These are phyloP conservation scores for Brotula barbata DNA, from an alignment of 2,797 vertebrate species.

Conservation along the genomic window DNA sequence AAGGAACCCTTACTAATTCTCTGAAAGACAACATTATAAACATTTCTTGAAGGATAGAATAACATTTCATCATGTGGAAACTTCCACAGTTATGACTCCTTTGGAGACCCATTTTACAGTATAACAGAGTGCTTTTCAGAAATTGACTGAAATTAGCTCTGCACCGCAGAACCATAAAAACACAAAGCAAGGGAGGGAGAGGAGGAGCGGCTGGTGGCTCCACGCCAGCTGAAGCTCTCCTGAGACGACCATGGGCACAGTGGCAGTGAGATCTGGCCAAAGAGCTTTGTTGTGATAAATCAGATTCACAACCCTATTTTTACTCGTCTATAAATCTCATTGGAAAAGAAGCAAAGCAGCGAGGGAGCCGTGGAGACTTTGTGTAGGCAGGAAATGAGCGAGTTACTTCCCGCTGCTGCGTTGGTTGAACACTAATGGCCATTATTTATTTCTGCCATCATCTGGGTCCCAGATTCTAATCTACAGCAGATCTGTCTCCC, in stretches of 20 bases:
- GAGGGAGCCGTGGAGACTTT: constrained; percentile 25
- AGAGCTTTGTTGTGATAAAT: constrained; percentile 74
- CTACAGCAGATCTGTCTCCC: constrained; percentile 60
- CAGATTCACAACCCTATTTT: constrained; percentile 74
- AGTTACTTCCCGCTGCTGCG: constrained; percentile 53
- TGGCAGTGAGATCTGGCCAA: constrained; percentile 62
- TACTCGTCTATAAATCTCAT: constrained; percentile 73
- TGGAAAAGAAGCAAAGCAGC: constrained; percentile 35
- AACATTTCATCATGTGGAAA: constrained; percentile 60
- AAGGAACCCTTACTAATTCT: too few species aligned
- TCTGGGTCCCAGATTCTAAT: constrained; percentile 61
- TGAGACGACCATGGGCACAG: constrained; percentile 53
- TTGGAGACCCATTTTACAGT: constrained; percentile 59
- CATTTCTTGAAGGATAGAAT: constrained; percentile 33
- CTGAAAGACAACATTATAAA: constrained; percentile 22
- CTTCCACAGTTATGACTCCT: constrained; percentile 46
- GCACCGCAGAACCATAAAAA: constrained; percentile 63
- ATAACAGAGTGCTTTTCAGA: constrained; percentile 65
- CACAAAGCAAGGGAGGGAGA: constrained; percentile 12
- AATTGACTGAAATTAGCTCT: constrained; percentile 68
- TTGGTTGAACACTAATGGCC: constrained; percentile 72
- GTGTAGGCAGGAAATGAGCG: constrained; percentile 60
- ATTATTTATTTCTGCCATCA: constrained; percentile 78
- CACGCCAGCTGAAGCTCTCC: constrained; percentile 65
- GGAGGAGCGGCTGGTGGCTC: constrained; percentile 57